Percentiles rank a stretch among this genome's conserved stretches.
Evolutionary conservation across 2,888 invertebrate genomes (phyloP).

Genomic region (Brachypalpus laphriformis): DNA sequence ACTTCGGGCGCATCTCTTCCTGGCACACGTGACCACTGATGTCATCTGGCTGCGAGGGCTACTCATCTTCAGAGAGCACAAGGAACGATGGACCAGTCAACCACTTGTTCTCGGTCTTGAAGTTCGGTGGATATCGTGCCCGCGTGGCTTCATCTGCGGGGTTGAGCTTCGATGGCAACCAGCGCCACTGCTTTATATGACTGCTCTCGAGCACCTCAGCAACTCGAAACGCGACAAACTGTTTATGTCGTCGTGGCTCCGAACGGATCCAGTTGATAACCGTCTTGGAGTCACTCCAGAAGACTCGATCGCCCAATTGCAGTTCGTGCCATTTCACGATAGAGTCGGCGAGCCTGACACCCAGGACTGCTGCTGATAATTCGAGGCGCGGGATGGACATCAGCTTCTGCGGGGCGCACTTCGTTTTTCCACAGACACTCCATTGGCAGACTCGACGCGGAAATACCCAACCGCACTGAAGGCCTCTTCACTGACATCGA

Average conservation of each 20-base stretch:
- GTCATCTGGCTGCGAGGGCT: too few relatives aligned
- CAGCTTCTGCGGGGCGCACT: not conserved
- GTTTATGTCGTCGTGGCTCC: not conserved
- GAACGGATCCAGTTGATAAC: not conserved
- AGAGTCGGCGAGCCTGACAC: conserved; percentile 1
- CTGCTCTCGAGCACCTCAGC: not conserved
- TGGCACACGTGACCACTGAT: too few relatives aligned
- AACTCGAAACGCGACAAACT: not conserved
- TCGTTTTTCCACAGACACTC: conserved; percentile 7
- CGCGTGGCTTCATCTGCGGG: not conserved
- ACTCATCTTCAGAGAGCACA: not conserved
- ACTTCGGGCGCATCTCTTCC: not conserved
- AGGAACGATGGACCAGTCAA: not conserved
- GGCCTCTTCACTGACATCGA: not conserved
- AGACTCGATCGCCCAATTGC: not conserved
- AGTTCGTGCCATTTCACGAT: not conserved
- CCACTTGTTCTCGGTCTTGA: not conserved
- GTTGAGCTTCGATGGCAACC: not conserved
- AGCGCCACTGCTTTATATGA: not conserved
- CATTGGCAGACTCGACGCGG: not conserved
- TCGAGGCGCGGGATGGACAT: conserved; percentile 26
- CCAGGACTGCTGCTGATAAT: conserved; percentile 14
- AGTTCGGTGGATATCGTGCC: not conserved
- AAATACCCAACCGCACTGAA: conserved; percentile 23
- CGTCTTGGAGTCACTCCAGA: not conserved